A percentile compares a stretch with the other conserved stretches of the same genome.
Evolutionary conservation across 2,113 vertebrate species (phyloP).

Genomic region (Anguilla japonica): DNA sequence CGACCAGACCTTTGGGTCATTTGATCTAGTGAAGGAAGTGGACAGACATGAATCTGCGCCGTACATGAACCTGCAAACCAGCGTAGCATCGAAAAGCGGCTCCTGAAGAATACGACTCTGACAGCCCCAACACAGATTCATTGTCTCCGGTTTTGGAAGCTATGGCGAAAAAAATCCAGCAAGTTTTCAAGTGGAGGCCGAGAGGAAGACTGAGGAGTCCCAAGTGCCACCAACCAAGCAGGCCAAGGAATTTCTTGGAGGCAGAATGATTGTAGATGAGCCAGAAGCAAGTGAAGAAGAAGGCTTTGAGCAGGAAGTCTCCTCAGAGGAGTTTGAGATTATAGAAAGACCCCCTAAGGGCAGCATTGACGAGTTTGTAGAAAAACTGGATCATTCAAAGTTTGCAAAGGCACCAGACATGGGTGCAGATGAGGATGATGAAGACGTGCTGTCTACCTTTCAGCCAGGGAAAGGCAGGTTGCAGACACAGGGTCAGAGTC

Average conservation of each 20-base stretch:
- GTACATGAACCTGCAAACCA: slow-evolving; percentile 12
- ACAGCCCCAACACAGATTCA: slow-evolving; percentile 69
- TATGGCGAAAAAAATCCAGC: slow-evolving; percentile 70
- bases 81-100: slow-evolving; percentile 38
- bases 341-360: slow-evolving; percentile 70
- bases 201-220: slow-evolving; percentile 44
- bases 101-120: slow-evolving; percentile 66
- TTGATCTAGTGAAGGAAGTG: slow-evolving; percentile 89
- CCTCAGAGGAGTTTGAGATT: slow-evolving; percentile 77
- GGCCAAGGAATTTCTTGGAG: not conserved
- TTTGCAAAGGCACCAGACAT: slow-evolving; percentile 62
- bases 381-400: slow-evolving; percentile 68
- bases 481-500: slow-evolving; percentile 43
- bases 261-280: slow-evolving; percentile 54
- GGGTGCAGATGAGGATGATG: slow-evolving; percentile 58
- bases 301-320: slow-evolving; percentile 69
- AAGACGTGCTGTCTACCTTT: slow-evolving; percentile 49
- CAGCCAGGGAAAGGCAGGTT: slow-evolving; percentile 33
- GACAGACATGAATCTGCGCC: slow-evolving; percentile 57
- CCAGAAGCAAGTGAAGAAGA: slow-evolving; percentile 59
- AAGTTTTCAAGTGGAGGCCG: slow-evolving; percentile 64
- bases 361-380: slow-evolving; percentile 71
- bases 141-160: slow-evolving; percentile 73
- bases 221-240: slow-evolving; percentile 1
- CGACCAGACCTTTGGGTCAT: slow-evolving; percentile 83